Evolutionary conservation across 2,888 invertebrate genomes (phyloP).

Genomic region (Siphonodentalium dalli): DNA sequence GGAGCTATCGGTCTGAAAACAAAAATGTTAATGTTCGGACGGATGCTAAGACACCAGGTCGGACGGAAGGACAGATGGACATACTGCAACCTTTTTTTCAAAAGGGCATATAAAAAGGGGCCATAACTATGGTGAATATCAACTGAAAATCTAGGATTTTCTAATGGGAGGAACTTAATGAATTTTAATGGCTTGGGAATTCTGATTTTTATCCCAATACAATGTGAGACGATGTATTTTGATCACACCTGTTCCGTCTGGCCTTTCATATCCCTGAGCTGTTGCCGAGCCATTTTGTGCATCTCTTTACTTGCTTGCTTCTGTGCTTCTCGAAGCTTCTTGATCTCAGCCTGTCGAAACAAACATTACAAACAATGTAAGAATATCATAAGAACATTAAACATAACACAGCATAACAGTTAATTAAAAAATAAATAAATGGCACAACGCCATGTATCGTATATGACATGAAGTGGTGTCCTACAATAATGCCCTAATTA

Average conservation of each 20-base stretch:
- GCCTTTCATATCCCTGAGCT: constrained; percentile 50
- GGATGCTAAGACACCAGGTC: too few relatives aligned
- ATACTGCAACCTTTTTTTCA: too few relatives aligned
- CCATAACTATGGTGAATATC: too few relatives aligned
- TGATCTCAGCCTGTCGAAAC: constrained; percentile 71
- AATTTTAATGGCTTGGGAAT: not conserved
- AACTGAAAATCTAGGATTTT: too few relatives aligned
- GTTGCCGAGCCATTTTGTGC: constrained; percentile 55
- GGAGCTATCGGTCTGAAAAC: too few relatives aligned
- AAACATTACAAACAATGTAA: not conserved
- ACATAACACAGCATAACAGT: not conserved
- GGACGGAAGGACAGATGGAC: too few relatives aligned
- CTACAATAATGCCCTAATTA: too few relatives aligned
- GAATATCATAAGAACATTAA: not conserved
- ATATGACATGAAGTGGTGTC: too few relatives aligned
- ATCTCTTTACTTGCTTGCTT: constrained; percentile 54
- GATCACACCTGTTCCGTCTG: constrained; percentile 23
- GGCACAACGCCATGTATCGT: not conserved
- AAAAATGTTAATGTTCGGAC: too few relatives aligned
- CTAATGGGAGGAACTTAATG: too few relatives aligned
- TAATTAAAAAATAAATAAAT: not conserved
- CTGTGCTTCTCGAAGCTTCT: constrained; percentile 66
- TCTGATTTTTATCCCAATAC: not conserved
- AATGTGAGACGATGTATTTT: not conserved
- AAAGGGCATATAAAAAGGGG: too few relatives aligned